Evolutionary conservation across 2,797 vertebrate species (phyloP).

Genomic region (Liasis olivaceus): DNA sequence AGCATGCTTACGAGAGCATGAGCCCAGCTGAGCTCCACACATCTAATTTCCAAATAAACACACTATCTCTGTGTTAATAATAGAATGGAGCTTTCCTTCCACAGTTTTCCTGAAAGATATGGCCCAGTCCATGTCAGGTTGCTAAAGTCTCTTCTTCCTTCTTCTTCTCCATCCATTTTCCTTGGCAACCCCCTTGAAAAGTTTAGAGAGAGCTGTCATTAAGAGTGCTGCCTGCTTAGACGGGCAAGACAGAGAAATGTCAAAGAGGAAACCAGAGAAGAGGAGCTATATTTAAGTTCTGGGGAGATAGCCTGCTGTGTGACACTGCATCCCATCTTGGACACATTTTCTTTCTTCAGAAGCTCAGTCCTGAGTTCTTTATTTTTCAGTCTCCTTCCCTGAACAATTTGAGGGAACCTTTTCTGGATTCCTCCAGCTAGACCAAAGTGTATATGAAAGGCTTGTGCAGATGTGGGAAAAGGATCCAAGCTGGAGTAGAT

Average conservation of each 20-base stretch:
- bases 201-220: background rate
- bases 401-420: background rate
- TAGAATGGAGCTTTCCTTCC: background rate
- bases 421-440: background rate
- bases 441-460: background rate
- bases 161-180: background rate
- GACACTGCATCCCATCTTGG: background rate
- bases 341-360: background rate
- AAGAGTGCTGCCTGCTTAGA: background rate
- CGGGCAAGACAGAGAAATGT: slow-evolving; percentile 23
- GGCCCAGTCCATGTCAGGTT: background rate
- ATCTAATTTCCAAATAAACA: background rate
- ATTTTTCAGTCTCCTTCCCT: background rate
- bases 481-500: background rate
- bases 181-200: background rate
- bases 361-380: background rate
- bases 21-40: background rate
- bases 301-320: background rate
- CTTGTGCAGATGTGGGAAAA: background rate
- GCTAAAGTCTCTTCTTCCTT: background rate
- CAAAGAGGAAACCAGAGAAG: slow-evolving; percentile 29
- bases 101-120: background rate
- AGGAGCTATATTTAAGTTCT: slow-evolving; percentile 31
- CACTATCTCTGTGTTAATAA: background rate
- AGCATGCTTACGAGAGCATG: background rate